These are phyloP conservation scores for Callospermophilus lateralis DNA, from an alignment of 2,113 vertebrate species.

Conservation along the genomic window DNA sequence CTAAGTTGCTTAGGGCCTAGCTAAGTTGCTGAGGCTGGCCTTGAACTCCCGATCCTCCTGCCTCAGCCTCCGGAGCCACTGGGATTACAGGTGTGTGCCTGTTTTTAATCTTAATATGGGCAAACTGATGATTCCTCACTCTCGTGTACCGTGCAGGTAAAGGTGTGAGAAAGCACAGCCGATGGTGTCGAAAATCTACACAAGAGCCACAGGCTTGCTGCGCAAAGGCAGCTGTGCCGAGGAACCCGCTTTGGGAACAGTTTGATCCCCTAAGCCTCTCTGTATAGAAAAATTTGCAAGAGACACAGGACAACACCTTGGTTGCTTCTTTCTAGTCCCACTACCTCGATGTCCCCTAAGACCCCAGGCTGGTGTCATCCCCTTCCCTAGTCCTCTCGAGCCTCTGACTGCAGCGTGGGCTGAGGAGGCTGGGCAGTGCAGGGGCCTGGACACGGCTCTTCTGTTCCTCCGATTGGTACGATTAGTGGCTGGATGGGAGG, in stretches of 20 bases:
- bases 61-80: too few relatives aligned
- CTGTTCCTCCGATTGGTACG: neutral
- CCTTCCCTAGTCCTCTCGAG: neutral
- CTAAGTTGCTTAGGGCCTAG: too few relatives aligned
- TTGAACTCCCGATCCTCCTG: too few relatives aligned
- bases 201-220: neutral
- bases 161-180: neutral
- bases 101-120: neutral
- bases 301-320: neutral
- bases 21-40: too few relatives aligned
- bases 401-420: rapidly evolving
- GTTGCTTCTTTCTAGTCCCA: neutral
- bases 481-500: neutral
- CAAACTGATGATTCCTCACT: neutral
- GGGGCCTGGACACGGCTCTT: neutral
- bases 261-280: neutral
- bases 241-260: neutral
- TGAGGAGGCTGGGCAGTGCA: neutral
- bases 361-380: rapidly evolving
- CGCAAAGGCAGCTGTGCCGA: neutral
- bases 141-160: neutral
- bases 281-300: neutral
- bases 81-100: too few relatives aligned
- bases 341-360: neutral
- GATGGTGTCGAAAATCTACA: neutral